Conservation (phyloP, 2,113 vertebrate species). For the Galbula dea region DNA sequence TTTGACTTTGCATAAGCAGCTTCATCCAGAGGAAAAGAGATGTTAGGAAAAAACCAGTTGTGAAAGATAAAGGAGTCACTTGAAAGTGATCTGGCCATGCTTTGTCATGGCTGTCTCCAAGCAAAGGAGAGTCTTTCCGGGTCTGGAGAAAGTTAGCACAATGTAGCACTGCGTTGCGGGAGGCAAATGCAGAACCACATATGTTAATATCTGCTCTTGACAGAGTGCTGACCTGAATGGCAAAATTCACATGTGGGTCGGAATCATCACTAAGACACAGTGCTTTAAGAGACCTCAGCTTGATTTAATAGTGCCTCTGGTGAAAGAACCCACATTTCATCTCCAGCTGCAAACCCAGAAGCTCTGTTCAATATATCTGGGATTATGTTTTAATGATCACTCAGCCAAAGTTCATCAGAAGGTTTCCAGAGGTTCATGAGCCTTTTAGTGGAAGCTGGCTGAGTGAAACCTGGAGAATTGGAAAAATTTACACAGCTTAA, state of each 20-base stretch:
- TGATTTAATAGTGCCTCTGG: not conserved
- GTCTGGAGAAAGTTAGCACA: conserved; percentile 48
- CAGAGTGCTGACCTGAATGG: not conserved
- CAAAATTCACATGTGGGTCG: not conserved
- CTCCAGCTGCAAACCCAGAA: not conserved
- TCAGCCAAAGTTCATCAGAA: not conserved
- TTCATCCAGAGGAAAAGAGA: conserved; percentile 40
- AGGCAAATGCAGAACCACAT: not conserved
- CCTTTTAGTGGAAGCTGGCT: not conserved
- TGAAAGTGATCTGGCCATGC: conserved; percentile 15
- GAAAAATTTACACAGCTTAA: not conserved
- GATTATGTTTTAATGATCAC: not conserved
- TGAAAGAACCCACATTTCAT: not conserved
- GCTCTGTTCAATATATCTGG: not conserved
- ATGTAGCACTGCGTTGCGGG: not conserved
- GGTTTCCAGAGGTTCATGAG: not conserved
- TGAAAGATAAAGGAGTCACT: conserved; percentile 53
- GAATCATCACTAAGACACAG: not conserved
- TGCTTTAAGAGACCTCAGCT: not conserved
- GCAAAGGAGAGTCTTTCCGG: not conserved
- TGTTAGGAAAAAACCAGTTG: conserved; percentile 24
- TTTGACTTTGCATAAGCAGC: conserved; percentile 41
- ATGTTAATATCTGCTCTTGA: conserved; percentile 23
- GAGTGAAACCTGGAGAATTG: not conserved
- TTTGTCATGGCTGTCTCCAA: not conserved